phyloP scores from a whole-genome alignment of 2,797 vertebrate genomes.

The Toxotes lorentzi region DNA sequence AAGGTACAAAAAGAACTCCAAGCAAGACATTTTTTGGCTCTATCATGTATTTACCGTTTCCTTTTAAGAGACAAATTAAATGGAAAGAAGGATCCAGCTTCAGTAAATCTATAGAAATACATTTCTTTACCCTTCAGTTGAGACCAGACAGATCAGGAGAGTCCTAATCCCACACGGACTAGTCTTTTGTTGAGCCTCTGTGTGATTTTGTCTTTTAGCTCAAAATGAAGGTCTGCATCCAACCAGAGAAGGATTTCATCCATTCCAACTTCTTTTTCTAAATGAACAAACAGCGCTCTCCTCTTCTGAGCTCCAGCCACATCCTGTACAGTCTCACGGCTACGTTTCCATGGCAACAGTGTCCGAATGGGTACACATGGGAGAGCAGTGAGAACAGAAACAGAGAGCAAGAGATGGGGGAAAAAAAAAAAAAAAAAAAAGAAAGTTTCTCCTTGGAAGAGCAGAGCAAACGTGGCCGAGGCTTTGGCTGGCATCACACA shows the following conservation, averaged over 20 bases:
- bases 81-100: constrained; percentile 22
- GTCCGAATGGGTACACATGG: constrained; percentile 55
- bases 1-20: background rate
- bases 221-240: constrained; percentile 49
- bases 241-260: constrained; percentile 64
- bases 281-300: constrained; percentile 67
- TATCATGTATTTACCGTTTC: constrained; percentile 1
- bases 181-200: constrained; percentile 37
- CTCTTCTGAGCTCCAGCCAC: constrained; percentile 65
- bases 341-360: constrained; percentile 73
- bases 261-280: constrained; percentile 59
- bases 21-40: background rate
- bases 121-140: constrained; percentile 15
- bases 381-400: constrained; percentile 46
- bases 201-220: constrained; percentile 62
- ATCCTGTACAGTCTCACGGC: constrained; percentile 60
- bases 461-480: constrained; percentile 31
- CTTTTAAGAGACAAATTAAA: constrained; percentile 38
- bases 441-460: constrained; percentile 53
- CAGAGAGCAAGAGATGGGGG: background rate
- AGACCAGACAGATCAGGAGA: constrained; percentile 34
- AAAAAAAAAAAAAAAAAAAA: background rate
- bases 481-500: constrained; percentile 41
- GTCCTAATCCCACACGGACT: constrained; percentile 47
- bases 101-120: constrained; percentile 38